Evolutionary conservation across 2,888 invertebrate species (phyloP).

Genomic region (Unio pictorum): DNA sequence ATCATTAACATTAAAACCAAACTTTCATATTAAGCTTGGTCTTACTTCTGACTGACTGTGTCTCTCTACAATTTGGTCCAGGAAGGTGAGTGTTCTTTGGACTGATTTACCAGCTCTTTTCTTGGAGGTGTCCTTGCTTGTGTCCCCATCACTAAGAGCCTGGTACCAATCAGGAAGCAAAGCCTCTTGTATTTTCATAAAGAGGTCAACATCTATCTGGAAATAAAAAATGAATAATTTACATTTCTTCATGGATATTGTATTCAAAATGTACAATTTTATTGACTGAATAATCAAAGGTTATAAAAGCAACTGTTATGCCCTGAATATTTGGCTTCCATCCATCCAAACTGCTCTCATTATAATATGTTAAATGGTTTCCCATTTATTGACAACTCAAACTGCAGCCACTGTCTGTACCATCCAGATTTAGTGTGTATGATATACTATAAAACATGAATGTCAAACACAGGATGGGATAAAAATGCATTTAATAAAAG

Average conservation of each 20-base stretch:
- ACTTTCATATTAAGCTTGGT: background rate
- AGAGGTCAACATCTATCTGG: slow-evolving; percentile 73
- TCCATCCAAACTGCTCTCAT: too few relatives aligned
- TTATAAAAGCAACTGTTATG: too few relatives aligned
- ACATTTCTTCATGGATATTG: background rate
- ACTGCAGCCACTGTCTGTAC: too few relatives aligned
- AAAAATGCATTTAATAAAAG: too few relatives aligned
- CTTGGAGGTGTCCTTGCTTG: slow-evolving; percentile 78
- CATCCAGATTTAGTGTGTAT: too few relatives aligned
- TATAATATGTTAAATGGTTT: too few relatives aligned
- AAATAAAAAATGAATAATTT: slow-evolving; percentile 29
- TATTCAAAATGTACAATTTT: background rate
- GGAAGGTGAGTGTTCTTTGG: slow-evolving; percentile 79
- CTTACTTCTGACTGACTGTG: slow-evolving; percentile 76
- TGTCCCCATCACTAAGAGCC: slow-evolving; percentile 85
- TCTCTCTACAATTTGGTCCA: slow-evolving; percentile 80
- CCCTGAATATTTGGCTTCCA: too few relatives aligned
- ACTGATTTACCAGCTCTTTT: slow-evolving; percentile 84
- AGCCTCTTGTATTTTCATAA: slow-evolving; percentile 84
- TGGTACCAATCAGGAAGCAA: slow-evolving; percentile 88
- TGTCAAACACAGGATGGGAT: too few relatives aligned
- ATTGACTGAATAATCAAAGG: background rate
- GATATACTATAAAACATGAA: too few relatives aligned
- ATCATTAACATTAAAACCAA: too few relatives aligned
- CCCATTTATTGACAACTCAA: too few relatives aligned